Base-by-base conservation (phyloP, 2,113 vertebrate genomes). In the Gasterosteus nipponicus region DNA sequence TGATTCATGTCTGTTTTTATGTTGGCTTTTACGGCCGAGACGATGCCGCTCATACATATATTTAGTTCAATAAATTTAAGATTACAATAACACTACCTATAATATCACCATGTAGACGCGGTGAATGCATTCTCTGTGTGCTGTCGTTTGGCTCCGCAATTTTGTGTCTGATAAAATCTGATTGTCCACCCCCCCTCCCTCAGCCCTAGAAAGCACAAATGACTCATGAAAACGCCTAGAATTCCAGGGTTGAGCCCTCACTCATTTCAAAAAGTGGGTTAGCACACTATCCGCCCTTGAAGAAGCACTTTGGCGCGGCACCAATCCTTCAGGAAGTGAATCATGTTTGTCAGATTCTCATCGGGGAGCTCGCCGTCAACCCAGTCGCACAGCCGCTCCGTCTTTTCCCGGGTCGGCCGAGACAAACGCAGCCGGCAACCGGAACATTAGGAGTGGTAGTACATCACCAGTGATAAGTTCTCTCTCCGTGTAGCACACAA, bases 281-380 rank as follows among this genome's bases (percentile, higher is more conserved):
- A 86, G 71, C 70, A n/a, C 75, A n/a, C 86, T 89, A 83, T 89
- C 89, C 87, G 82, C 88, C 89, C 90, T 89, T 90, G 89, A 89
- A 90, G 82, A 80, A 86, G 83, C 47, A 22, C 75, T 87, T 73
- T 87, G 84, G 87, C 82, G 56, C 70, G 58, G 79, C 80, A 85
- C 79, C 86, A 89, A 63, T 87, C 81, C 72, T 90, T 91, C 74
- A 90, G 83, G 77, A 91, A 82, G 87, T 84, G 73, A 89, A 86
- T 81, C 79, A 78, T 75, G 89, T 80, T 85, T 80, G 78, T 89
- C 80, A 83, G 78, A 71, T 74, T 87, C 82, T 89, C 78, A 73
- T 44, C 85, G 82, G 80, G 69, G 84, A 87, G 87, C 83, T 86
- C 81, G 75, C 56, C 73, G 78, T 78, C 70, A 88, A 87, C 80